Conservation (phyloP, 2,113 vertebrate genomes). For the Pterophyllum scalare region DNA sequence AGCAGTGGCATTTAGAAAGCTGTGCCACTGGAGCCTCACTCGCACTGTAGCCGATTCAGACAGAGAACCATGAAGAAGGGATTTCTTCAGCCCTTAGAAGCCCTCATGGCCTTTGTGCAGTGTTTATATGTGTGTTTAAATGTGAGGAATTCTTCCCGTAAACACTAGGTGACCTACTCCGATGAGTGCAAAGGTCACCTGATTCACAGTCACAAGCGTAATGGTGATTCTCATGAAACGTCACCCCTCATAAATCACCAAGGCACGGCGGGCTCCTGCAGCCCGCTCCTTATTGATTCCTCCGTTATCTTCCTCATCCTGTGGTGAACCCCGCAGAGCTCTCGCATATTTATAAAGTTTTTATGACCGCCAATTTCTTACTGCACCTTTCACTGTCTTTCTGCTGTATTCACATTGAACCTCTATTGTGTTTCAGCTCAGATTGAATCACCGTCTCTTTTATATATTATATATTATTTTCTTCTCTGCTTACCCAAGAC, state of each 20-base stretch:
- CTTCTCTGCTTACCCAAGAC: background rate
- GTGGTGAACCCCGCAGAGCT: background rate
- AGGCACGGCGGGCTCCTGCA: background rate
- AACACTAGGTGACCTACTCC: background rate
- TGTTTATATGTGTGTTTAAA: background rate
- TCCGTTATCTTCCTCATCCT: background rate
- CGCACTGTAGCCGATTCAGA: background rate
- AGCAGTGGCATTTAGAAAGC: constrained; percentile 16
- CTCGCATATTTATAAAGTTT: background rate
- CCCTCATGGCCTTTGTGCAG: background rate
- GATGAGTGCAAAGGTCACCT: constrained; percentile 3
- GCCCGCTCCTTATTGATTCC: constrained; percentile 28
- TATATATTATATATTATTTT: constrained; percentile 2
- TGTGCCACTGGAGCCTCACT: constrained; percentile 36
- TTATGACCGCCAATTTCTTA: background rate
- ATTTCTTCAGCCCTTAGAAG: background rate
- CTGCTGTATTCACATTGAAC: background rate
- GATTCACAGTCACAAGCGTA: constrained; percentile 6
- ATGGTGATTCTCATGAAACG: constrained; percentile 21
- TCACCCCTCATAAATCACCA: constrained; percentile 43
- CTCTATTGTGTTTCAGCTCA: constrained; percentile 23
- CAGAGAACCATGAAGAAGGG: background rate
- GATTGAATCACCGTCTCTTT: constrained; percentile 22
- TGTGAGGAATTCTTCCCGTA: background rate
- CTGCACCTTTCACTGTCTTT: background rate